Conservation (phyloP, 2,888 invertebrate genomes). For the Caradrina kadenii region DNA sequence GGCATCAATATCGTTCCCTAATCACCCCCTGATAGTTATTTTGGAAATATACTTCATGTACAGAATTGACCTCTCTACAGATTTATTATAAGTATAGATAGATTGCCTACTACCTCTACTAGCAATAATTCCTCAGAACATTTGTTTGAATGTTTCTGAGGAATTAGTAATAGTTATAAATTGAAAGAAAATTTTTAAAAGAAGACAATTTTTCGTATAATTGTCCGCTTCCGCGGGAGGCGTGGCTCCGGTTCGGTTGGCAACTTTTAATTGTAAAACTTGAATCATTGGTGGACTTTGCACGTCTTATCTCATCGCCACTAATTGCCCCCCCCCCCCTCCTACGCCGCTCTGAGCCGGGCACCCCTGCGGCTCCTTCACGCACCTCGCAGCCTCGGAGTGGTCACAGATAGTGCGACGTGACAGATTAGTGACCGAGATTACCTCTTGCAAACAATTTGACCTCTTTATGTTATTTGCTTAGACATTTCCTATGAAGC, state of each 20-base stretch:
- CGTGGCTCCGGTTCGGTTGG: constrained; percentile 40
- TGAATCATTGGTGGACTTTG: constrained; percentile 74
- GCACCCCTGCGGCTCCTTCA: not conserved
- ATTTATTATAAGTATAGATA: too few relatives aligned
- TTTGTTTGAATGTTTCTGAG: not conserved
- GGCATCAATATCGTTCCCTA: too few relatives aligned
- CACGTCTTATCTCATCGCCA: constrained; percentile 73
- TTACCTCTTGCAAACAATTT: too few relatives aligned
- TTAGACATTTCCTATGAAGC: too few relatives aligned
- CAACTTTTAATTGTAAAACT: constrained; percentile 77
- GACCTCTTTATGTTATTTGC: too few relatives aligned
- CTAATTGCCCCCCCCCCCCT: constrained; percentile 66
- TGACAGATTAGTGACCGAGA: constrained; percentile 1
- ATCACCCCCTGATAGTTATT: too few relatives aligned
- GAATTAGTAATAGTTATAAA: not conserved
- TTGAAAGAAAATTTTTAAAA: not conserved
- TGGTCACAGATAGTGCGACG: constrained; percentile 13
- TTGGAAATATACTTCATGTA: too few relatives aligned
- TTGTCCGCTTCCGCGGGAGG: constrained; percentile 9
- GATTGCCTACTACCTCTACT: too few relatives aligned
- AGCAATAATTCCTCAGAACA: too few relatives aligned
- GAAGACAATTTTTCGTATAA: not conserved
- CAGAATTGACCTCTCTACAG: too few relatives aligned
- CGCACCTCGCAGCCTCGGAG: not conserved
- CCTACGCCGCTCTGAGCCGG: too few relatives aligned